Evolutionary conservation across 2,797 vertebrate genomes (phyloP), one percentile per base, ranked within the genome.

Genomic region (Gila robusta): DNA sequence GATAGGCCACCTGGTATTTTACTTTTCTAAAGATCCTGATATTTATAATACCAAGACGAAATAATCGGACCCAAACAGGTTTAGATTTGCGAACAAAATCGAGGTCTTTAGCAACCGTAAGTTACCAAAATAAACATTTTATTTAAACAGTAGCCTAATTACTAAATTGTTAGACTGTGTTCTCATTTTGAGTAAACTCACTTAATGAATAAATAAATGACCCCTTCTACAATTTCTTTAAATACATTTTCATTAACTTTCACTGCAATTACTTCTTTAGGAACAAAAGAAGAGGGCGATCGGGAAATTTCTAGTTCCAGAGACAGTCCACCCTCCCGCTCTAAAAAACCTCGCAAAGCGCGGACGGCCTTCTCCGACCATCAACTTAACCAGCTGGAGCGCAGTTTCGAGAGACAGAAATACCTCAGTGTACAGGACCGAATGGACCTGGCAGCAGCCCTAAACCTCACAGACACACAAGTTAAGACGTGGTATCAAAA

Each of bases 351-450:
- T 69, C 96, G 98, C 54, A 99, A 99, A 94, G 97, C 97, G 23
- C 95, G 97, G 81, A 99, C 98, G 64, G 98, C 98, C 88, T 99
- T 99, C 87, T 98, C 98, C 0, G 98, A 99, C 94, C 98, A 99
- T 90, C 98, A 99, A 91, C 97, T 99, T 89, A 98, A 98, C 91
- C 98, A 99, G 90, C 94, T 99, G 92, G 98, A 99, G 93, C 94
- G 98, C 52, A 98, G 97, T 94, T 99, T 99, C 89, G 98, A 99
- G 94, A 93, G 98, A 82, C 98, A 99, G 89, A 99, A 99, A 94
- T 99, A 99, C 94, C 96, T 99, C 94, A 99, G 98, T 74, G 98
- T 99, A 87, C 98, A 99, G 94, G 98, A 99, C 94, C 97, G 98
- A 91, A 99, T 99, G 98, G 98, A 99, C 93, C 95, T 99, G 93